Conservation (phyloP, 2,113 vertebrate species). For the Clarias batrachus region DNA sequence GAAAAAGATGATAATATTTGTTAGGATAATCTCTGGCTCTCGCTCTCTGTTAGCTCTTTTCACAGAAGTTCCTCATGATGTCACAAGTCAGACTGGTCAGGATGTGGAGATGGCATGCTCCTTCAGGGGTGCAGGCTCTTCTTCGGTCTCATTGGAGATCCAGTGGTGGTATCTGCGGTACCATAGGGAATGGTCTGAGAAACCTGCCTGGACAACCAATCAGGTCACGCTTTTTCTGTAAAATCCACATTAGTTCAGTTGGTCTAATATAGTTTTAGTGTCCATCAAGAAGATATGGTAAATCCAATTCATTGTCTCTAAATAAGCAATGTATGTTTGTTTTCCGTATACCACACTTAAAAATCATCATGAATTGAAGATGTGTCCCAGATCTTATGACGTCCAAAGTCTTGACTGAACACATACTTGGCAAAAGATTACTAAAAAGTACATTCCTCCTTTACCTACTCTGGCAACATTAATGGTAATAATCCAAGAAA, state of each 20-base stretch:
- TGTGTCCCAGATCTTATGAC: not conserved
- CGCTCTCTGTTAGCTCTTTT: slow-evolving; percentile 80
- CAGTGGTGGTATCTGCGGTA: slow-evolving; percentile 96
- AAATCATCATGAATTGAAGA: not conserved
- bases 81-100: slow-evolving; percentile 81
- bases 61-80: slow-evolving; percentile 90
- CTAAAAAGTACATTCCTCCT: not conserved
- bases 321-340: not conserved
- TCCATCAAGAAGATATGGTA: not conserved
- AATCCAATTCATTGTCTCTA: not conserved
- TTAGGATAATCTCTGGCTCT: not conserved
- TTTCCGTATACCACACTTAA: not conserved
- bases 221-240: slow-evolving; percentile 68
- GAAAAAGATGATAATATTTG: not conserved
- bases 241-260: not conserved
- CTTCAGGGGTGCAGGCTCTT: slow-evolving; percentile 86
- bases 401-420: not conserved
- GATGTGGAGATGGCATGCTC: slow-evolving; percentile 99
- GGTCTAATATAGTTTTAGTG: not conserved
- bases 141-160: slow-evolving; percentile 92
- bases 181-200: slow-evolving; percentile 79
- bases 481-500: slow-evolving; percentile 11
- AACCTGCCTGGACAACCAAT: slow-evolving; percentile 76
- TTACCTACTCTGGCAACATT: not conserved
- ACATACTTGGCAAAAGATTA: not conserved